Base-by-base conservation (phyloP, 2,888 invertebrate species). In the Drosophila mercatorum region DNA sequence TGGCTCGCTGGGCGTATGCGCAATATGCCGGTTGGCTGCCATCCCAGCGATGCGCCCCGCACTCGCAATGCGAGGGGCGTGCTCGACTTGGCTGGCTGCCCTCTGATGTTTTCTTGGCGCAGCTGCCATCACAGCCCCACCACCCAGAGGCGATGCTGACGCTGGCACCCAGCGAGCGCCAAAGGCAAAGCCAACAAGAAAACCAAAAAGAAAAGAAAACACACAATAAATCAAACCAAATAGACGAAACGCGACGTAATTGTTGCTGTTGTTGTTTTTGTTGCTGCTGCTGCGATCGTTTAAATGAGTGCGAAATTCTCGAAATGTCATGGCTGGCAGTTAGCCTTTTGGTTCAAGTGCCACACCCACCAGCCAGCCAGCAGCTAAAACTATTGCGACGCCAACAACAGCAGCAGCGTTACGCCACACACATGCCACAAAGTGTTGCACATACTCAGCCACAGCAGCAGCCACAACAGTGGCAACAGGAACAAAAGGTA, bases 261-360 rank as follows among this genome's bases (percentile, higher is more conserved):
- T 60, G n/a, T 53, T 46, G 38, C 55, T 61, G 22, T n/a, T 52
- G 11, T 40, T 36, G n/a, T 11, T 34, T 34, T 2, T 66, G 40
- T 11, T 58, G 26, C 14, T 69, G 38, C 47, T 64, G 70, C 61
- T 75, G 75, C 56, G 60, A 69, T 60, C 62, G 56, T 77, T 66
- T 71, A 75, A 84, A 84, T 70, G 83, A 82, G 86, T 88, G 86
- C 80, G 76, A 83, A 83, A 85, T 88, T 88, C 86, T 77, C 69
- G 41, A 88, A 88, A 83, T 83, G 83, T 83, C 83, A 83, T 77
- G 83, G 88, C 83, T 83, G 88, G 83, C 83, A 83, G 83, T 88
- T 83, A 77, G 80, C 83, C 88, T 72, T 62, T 71, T 43, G 68
- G 72, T 76, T 78, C 80, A 76, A 60, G 67, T 78, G 81, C 75